A percentile compares a stretch with the other conserved stretches of the same genome.
phyloP scores from a whole-genome alignment of 2,888 invertebrate species.

The Prosopocoilus inquinatus region DNA sequence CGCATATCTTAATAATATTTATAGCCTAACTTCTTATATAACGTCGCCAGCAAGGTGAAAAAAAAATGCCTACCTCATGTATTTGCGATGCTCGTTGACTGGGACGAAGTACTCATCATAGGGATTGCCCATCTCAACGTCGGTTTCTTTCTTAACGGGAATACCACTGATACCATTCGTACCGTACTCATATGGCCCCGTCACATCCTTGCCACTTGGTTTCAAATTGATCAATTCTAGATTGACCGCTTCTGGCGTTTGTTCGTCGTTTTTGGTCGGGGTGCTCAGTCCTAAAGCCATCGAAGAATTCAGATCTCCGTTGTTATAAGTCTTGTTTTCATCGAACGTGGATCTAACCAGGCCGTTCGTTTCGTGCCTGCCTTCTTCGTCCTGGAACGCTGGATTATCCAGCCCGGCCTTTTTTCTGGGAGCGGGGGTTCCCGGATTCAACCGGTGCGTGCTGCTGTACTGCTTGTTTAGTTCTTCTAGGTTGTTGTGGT shows the following conservation, averaged over 20 bases:
- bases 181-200: constrained; percentile 52
- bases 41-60: too few relatives aligned
- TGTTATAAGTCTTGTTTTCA: constrained; percentile 41
- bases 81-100: constrained; percentile 81
- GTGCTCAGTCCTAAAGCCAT: constrained; percentile 36
- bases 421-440: constrained; percentile 32
- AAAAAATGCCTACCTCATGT: constrained; percentile 65
- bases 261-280: constrained; percentile 40
- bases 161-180: constrained; percentile 49
- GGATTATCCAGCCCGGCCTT: constrained; percentile 53
- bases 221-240: constrained; percentile 76
- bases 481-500: constrained; percentile 45
- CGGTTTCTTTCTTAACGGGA: constrained; percentile 64
- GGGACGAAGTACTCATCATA: constrained; percentile 85
- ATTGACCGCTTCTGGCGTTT: constrained; percentile 68
- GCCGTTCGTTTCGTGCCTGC: constrained; percentile 52
- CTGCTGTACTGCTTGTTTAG: constrained; percentile 48
- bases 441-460: constrained; percentile 43
- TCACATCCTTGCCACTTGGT: constrained; percentile 59
- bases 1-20: too few relatives aligned
- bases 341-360: constrained; percentile 43
- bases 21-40: too few relatives aligned
- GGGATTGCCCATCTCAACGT: constrained; percentile 65
- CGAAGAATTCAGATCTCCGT: constrained; percentile 42
- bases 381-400: constrained; percentile 47